Percentiles rank a stretch among this genome's conserved stretches.
Conservation (phyloP, 2,888 invertebrate species). For the Sminthurinus aureus region DNA sequence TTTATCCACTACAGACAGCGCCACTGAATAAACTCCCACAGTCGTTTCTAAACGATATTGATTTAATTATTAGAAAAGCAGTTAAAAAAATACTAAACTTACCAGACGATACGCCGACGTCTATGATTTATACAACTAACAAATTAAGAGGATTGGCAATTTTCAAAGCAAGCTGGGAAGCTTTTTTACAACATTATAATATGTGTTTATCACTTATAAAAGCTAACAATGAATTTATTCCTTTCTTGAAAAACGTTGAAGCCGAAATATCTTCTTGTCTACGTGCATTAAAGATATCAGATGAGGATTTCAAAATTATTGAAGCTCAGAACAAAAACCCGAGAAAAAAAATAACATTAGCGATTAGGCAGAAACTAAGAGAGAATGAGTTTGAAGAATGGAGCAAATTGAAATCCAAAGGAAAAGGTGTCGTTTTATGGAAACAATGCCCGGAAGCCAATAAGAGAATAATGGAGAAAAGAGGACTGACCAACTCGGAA, state of each 20-base stretch:
- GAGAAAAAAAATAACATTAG: background rate
- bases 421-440: background rate
- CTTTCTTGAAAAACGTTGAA: background rate
- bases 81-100: slow-evolving; percentile 24
- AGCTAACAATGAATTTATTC: slow-evolving; percentile 7
- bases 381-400: slow-evolving; percentile 26
- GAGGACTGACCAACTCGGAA: background rate
- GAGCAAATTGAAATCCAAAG: background rate
- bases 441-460: background rate
- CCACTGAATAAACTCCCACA: background rate
- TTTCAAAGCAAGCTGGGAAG: slow-evolving; percentile 31
- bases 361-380: slow-evolving; percentile 9
- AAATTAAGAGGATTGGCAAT: slow-evolving; percentile 29
- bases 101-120: slow-evolving; percentile 35
- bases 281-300: background rate
- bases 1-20: slow-evolving; percentile 1
- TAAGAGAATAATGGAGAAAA: background rate
- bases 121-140: slow-evolving; percentile 34
- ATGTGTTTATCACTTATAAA: slow-evolving; percentile 18
- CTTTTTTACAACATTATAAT: slow-evolving; percentile 32
- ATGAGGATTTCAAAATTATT: background rate
- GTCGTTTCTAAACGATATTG: background rate
- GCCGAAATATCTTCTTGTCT: background rate
- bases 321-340: too few relatives aligned
- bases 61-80: slow-evolving; percentile 5